Percentiles rank a stretch among this genome's conserved stretches.
These are phyloP conservation scores for Conopomorpha cramerella DNA, from an alignment of 1,140 invertebrate species.

Conservation along the genomic window DNA sequence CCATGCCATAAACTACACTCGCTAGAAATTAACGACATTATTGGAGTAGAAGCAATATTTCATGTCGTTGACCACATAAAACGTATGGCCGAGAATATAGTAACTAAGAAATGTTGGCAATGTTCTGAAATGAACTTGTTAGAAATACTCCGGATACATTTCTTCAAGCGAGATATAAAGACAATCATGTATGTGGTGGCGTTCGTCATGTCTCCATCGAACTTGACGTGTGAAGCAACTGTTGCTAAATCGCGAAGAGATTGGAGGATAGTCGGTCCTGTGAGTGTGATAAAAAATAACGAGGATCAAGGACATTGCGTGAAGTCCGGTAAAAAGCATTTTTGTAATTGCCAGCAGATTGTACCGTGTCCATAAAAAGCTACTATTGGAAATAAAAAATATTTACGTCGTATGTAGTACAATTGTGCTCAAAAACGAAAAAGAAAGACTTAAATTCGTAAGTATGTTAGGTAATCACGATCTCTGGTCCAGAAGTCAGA, in stretches of 20 bases:
- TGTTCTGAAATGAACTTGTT: slow-evolving; percentile 19
- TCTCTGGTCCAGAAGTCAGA: too few relatives aligned
- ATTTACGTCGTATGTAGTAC: too few relatives aligned
- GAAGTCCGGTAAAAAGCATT: too few relatives aligned
- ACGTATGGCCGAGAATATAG: slow-evolving; percentile 13
- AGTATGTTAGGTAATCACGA: too few relatives aligned
- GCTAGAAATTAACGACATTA: slow-evolving; percentile 20
- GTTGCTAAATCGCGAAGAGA: slow-evolving; percentile 8
- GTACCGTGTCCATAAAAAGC: too few relatives aligned
- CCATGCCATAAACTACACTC: slow-evolving; percentile 65
- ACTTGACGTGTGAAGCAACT: slow-evolving; percentile 36
- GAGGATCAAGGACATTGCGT: slow-evolving; percentile 25
- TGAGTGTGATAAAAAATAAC: slow-evolving; percentile 28
- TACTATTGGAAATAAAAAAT: too few relatives aligned
- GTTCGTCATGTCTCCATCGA: slow-evolving; percentile 25
- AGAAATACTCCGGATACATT: slow-evolving; percentile 31
- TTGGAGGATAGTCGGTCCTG: slow-evolving; percentile 16
- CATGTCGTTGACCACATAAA: slow-evolving; percentile 19
- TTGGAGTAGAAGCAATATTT: slow-evolving; percentile 24
- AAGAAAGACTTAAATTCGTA: too few relatives aligned
- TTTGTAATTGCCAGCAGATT: too few relatives aligned
- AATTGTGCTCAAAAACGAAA: too few relatives aligned
- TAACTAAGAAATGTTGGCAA: slow-evolving; percentile 23
- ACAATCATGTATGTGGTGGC: slow-evolving; percentile 27
- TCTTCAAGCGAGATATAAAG: slow-evolving; percentile 25